Conservation (phyloP, 2,888 invertebrate species). For the Athetis lepigone region DNA sequence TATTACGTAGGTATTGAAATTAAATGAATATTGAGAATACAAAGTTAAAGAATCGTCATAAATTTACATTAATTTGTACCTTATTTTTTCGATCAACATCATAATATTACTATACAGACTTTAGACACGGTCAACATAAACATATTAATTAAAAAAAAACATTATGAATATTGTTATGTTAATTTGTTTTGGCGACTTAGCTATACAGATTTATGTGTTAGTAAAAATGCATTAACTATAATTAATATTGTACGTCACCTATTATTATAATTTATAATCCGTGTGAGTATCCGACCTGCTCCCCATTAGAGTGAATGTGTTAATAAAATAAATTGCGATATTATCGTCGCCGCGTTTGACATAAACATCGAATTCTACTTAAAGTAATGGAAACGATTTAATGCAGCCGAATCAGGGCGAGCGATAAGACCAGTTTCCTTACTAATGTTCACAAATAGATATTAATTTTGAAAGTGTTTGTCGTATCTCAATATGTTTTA, state of each 20-base stretch:
- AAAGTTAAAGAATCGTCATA: slow-evolving; percentile 12
- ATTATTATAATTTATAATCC: slow-evolving; percentile 39
- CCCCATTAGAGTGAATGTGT: slow-evolving; percentile 83
- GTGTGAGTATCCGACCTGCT: slow-evolving; percentile 68
- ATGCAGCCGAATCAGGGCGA: slow-evolving; percentile 81
- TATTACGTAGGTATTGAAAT: slow-evolving; percentile 33
- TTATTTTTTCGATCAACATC: slow-evolving; percentile 6
- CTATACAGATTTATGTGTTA: slow-evolving; percentile 20
- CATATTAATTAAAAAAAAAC: slow-evolving; percentile 2
- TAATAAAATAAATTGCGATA: slow-evolving; percentile 88
- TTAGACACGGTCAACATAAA: too few species aligned
- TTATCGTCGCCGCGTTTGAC: slow-evolving; percentile 87
- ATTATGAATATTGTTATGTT: slow-evolving; percentile 3
- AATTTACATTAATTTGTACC: slow-evolving; percentile 19
- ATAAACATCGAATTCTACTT: slow-evolving; percentile 90
- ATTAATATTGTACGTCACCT: slow-evolving; percentile 30
- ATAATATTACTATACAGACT: not conserved
- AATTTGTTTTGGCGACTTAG: slow-evolving; percentile 2
- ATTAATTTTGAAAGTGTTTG: slow-evolving; percentile 66
- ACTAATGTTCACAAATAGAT: slow-evolving; percentile 69
- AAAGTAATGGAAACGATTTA: slow-evolving; percentile 89
- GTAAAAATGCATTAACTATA: slow-evolving; percentile 37
- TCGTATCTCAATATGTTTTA: slow-evolving; percentile 37
- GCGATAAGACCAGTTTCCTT: slow-evolving; percentile 79
- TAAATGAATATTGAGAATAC: slow-evolving; percentile 14